Conservation (phyloP, 2,888 invertebrate genomes). For the Petrolisthes cinctipes region DNA sequence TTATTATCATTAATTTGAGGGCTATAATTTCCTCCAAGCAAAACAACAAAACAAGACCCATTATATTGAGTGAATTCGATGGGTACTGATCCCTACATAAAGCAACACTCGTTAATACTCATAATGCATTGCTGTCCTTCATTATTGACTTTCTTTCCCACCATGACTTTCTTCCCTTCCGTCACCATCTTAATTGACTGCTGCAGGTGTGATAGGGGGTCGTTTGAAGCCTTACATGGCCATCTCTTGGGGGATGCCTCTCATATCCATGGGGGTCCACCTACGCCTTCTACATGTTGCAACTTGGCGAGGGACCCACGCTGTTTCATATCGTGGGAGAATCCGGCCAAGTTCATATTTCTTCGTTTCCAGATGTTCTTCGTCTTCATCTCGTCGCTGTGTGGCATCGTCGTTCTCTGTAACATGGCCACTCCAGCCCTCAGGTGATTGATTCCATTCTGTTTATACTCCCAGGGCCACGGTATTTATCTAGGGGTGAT, state of each 20-base stretch:
- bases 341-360: constrained; percentile 59
- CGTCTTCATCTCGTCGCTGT: constrained; percentile 45
- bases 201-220: constrained; percentile 64
- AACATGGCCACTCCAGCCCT: constrained; percentile 64
- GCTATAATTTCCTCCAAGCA: neutral
- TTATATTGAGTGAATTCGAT: neutral
- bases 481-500: neutral
- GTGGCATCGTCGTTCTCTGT: constrained; percentile 50
- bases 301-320: constrained; percentile 53
- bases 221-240: constrained; percentile 53
- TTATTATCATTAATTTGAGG: neutral
- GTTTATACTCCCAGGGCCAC: too few species aligned
- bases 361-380: constrained; percentile 57
- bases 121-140: too few species aligned
- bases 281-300: constrained; percentile 30
- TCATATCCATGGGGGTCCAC: constrained; percentile 59
- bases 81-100: neutral
- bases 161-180: neutral
- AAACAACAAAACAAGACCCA: too few species aligned
- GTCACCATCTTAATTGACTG: neutral
- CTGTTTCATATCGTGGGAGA: constrained; percentile 64
- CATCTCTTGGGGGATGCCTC: constrained; percentile 63
- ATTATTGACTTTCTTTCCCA: neutral
- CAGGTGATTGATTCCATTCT: constrained; percentile 32
- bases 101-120: neutral